Percentiles rank a stretch among this genome's conserved stretches.
These are phyloP conservation scores for Drosophila nigromelanica DNA, from an alignment of 1,140 invertebrate species.

Conservation along the genomic window DNA sequence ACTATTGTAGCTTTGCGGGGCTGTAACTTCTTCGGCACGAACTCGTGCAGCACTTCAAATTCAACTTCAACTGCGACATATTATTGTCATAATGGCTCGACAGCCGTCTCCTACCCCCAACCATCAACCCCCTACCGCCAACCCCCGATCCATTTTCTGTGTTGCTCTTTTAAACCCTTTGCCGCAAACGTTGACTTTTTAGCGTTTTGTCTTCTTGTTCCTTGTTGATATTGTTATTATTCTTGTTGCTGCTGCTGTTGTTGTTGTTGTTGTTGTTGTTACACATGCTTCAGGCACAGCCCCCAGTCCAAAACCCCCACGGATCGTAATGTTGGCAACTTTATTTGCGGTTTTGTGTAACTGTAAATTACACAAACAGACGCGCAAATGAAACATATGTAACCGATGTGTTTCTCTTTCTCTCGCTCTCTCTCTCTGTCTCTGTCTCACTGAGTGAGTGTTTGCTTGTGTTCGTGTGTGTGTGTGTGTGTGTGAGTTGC, in stretches of 20 bases:
- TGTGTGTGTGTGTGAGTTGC: slow-evolving; percentile 48
- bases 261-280: slow-evolving; percentile 14
- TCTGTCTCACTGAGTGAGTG: not conserved
- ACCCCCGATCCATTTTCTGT: not conserved
- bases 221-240: slow-evolving; percentile 29
- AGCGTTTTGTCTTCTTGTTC: slow-evolving; percentile 70
- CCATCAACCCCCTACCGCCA: not conserved
- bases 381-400: slow-evolving; percentile 78
- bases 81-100: slow-evolving; percentile 70
- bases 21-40: slow-evolving; percentile 43
- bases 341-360: slow-evolving; percentile 79
- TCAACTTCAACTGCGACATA: slow-evolving; percentile 63
- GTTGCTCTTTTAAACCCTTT: slow-evolving; percentile 52
- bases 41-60: slow-evolving; percentile 46
- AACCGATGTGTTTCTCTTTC: slow-evolving; percentile 40
- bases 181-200: slow-evolving; percentile 71
- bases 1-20: slow-evolving; percentile 26
- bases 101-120: not conserved
- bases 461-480: not conserved
- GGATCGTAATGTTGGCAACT: slow-evolving; percentile 73
- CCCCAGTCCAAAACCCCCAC: not conserved
- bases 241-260: slow-evolving; percentile 42
- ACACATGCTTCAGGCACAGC: too few species aligned
- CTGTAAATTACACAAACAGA: slow-evolving; percentile 79
- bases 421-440: too few species aligned